Evolutionary conservation across 2,113 vertebrate genomes (phyloP).

Genomic region (Parus major): DNA sequence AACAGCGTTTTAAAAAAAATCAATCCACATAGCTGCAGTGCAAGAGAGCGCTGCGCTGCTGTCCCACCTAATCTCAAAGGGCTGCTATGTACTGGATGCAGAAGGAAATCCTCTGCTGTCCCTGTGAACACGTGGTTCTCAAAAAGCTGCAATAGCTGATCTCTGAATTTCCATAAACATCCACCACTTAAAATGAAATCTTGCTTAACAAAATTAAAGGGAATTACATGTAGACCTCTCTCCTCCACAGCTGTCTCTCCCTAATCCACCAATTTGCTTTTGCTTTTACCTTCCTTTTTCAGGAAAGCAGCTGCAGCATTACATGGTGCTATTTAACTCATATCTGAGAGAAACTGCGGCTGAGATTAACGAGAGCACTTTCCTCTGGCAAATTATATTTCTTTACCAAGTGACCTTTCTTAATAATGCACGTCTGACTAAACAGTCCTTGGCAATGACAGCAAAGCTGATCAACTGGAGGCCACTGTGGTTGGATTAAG

Average conservation of each 20-base stretch:
- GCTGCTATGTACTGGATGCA: not conserved
- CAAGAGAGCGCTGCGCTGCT: not conserved
- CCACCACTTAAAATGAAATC: not conserved
- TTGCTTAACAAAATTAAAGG: conserved; percentile 29
- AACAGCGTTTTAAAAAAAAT: not conserved
- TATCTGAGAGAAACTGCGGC: not conserved
- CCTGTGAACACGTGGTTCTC: not conserved
- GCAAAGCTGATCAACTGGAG: conserved; percentile 45
- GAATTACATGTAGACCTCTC: not conserved
- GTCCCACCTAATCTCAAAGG: not conserved
- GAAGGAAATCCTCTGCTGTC: not conserved
- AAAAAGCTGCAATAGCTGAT: conserved; percentile 4
- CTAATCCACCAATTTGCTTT: conserved; percentile 2
- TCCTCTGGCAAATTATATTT: conserved; percentile 21
- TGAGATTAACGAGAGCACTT: not conserved
- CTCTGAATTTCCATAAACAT: conserved; percentile 24
- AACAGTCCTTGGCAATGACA: conserved; percentile 28
- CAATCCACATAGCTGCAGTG: fast-evolving
- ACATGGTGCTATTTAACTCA: not conserved
- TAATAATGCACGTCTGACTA: conserved; percentile 36
- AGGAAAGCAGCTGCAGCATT: not conserved
- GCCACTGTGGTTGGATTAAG: not conserved
- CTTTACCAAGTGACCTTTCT: not conserved
- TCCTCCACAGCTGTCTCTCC: not conserved
- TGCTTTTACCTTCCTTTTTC: not conserved